Evolutionary conservation across 2,888 invertebrate genomes (phyloP).

Genomic region (Diplolepis rosae): DNA sequence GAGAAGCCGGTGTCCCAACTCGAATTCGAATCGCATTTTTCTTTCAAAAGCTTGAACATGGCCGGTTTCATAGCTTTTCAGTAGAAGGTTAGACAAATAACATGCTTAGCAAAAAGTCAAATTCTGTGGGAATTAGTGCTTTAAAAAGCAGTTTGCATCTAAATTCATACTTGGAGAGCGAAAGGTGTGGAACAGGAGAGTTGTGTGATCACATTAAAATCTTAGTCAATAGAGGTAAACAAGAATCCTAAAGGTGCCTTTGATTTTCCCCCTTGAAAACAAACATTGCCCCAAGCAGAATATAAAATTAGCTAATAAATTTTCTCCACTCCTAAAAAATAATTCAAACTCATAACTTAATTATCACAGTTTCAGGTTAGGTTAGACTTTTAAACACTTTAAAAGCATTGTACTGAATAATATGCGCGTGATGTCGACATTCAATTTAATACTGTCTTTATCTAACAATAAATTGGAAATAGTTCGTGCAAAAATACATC

Average conservation of each 20-base stretch:
- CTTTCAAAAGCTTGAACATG: not conserved
- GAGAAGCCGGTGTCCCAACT: slow-evolving; percentile 4
- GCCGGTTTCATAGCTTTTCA: slow-evolving; percentile 17
- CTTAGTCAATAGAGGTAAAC: not conserved
- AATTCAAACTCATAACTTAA: too few species aligned
- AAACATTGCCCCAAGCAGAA: not conserved
- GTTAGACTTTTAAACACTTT: too few species aligned
- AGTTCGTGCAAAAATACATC: too few species aligned
- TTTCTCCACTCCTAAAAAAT: too few species aligned
- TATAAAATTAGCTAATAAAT: not conserved
- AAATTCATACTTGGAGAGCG: not conserved
- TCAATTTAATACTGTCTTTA: too few species aligned
- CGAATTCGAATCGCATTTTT: slow-evolving; percentile 18
- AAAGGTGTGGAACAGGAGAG: not conserved
- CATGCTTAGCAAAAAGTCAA: slow-evolving; percentile 14
- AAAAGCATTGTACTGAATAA: too few species aligned
- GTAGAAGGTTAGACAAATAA: slow-evolving; percentile 7
- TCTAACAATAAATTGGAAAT: too few species aligned
- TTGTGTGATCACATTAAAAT: not conserved
- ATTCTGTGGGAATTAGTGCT: slow-evolving; percentile 13
- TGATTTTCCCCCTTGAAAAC: not conserved
- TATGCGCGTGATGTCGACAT: too few species aligned
- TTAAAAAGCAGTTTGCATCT: slow-evolving; percentile 25
- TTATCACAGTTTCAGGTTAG: too few species aligned
- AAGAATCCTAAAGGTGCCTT: not conserved